Evolutionary conservation across 2,888 invertebrate species (phyloP), one percentile per base, ranked within the genome.

Genomic region (Rhimphoctona megacephalus): DNA sequence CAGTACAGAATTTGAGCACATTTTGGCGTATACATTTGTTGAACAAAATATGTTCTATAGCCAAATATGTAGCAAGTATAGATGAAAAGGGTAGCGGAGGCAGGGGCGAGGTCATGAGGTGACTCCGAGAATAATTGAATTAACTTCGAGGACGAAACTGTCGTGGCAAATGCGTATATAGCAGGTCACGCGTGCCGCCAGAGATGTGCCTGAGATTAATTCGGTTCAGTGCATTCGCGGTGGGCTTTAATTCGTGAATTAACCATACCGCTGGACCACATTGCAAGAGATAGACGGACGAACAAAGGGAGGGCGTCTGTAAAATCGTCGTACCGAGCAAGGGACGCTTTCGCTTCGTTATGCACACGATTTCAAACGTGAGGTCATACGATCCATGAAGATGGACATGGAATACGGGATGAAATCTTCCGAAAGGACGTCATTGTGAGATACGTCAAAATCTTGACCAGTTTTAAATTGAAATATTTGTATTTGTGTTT

Each of bases 41-140:
- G 49, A n/a, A 19, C 52, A 17, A 66, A 66, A 52, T 54, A 67
- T 30, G n/a, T 33, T 33, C 22, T 57, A 22, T 52, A 74, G 33
- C 30, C 49, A 70, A 30, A 19, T n/a, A 8, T 14, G 74, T 80
- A 22, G 67, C 54, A 69, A 57, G 86, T 74, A 76, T 76, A 22
- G 79, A 64, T 17, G 52, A 36, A 36, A 85, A 49, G 61, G 67
- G 17, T 30, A 30, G 30, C 61, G 9, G 39, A 7, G 39, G 7
- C 7, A 9, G 39, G 0, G 7, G 39, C 8, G 61, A 66, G 83
- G 70, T 46, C 67, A 74, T 54, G 85, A 67, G 88, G 76, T 79
- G 74, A 79, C 88, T 86, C 87, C 85, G 86, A 87, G 86, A 87
- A 85, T 88, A 90, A 90, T 89, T 88, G 86, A 90, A 90, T 90